Base-by-base conservation (phyloP, 2,113 vertebrate genomes). In the Lucifuga dentata region DNA sequence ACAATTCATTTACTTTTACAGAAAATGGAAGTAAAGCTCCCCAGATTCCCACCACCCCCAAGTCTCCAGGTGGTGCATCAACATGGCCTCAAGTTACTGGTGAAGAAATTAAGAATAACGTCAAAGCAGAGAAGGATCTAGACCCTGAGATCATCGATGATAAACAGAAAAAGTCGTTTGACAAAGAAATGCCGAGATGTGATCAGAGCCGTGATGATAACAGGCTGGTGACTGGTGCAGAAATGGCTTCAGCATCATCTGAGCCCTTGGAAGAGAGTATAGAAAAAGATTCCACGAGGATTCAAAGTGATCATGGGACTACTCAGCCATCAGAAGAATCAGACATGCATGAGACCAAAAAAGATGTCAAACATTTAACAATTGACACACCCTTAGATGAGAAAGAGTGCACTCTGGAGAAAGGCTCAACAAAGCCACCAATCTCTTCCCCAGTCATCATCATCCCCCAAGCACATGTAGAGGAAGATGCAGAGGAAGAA, bases 391-490 rank as follows among this genome's bases (percentile, higher is more conserved):
- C 41, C 16, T 26, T 13, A 11, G 16, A 73, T 66, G 44, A 66
- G 20, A 78, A 71, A 60, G 68, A 80, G 10, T 20, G 32, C 1
- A 68, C 9, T 24, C 35, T 12, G 8, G 57, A 69, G 36, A 76
- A 77, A 66, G 17, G 4, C 3, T 23, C 61, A 35, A n/a, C 72
- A 38, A 80, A 41, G 26, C 29, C 41, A 9, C 74, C 40, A 13
- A 48, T 69, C 45, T 36, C 75, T 8, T 80, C 87, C 35, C 80
- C 85, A n/a, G 9, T 90, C 38, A 90, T 91, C 26, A 65, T 90
- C n/a, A 90, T 90, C 63, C 90, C 89, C 58, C 89, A 89, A 76
- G 82, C 86, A 70, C 80, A 88, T 74, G 44, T 80, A 8, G 84
- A 89, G 4, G 89, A 89, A 38, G 88, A 88, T 16, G 69, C 12